Percentiles rank a stretch among this genome's conserved stretches.
These are phyloP conservation scores for Notiomystis cincta DNA, from an alignment of 2,113 vertebrate species.

Conservation along the genomic window DNA sequence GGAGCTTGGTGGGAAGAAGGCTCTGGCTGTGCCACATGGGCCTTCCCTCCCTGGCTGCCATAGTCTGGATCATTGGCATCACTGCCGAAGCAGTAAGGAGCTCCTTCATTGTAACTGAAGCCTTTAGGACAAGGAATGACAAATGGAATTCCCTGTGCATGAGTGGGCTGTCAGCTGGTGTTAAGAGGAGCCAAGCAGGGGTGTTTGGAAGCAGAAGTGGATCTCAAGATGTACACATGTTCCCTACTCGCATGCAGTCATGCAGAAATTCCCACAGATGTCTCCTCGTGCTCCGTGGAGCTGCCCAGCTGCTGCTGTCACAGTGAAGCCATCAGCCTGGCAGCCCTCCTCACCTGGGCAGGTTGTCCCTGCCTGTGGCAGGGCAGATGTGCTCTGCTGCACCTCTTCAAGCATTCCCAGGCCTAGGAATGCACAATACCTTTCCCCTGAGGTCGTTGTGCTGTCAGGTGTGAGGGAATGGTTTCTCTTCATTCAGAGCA, in stretches of 20 bases:
- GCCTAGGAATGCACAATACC: neutral
- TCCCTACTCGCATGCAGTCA: neutral
- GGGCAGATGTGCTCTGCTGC: neutral
- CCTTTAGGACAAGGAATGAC: slow-evolving; percentile 12
- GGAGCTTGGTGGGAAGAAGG: neutral
- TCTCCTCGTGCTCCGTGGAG: neutral
- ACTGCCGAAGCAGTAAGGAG: neutral
- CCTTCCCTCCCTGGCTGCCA: neutral
- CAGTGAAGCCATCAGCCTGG: neutral
- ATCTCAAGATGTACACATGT: neutral
- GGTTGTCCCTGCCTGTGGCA: neutral
- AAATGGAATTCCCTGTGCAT: neutral
- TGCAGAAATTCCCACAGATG: neutral
- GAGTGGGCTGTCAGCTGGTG: slow-evolving; percentile 2
- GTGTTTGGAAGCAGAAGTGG: neutral
- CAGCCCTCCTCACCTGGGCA: neutral
- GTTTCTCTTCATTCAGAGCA: neutral
- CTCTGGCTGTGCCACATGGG: neutral
- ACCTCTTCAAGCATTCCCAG: neutral
- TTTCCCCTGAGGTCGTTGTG: neutral
- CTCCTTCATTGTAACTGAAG: neutral
- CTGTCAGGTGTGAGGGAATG: neutral
- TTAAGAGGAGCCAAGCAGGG: neutral
- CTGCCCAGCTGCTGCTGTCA: neutral
- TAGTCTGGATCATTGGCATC: neutral